Base-by-base conservation (phyloP, 2,888 invertebrate species). In the Catocala nupta region DNA sequence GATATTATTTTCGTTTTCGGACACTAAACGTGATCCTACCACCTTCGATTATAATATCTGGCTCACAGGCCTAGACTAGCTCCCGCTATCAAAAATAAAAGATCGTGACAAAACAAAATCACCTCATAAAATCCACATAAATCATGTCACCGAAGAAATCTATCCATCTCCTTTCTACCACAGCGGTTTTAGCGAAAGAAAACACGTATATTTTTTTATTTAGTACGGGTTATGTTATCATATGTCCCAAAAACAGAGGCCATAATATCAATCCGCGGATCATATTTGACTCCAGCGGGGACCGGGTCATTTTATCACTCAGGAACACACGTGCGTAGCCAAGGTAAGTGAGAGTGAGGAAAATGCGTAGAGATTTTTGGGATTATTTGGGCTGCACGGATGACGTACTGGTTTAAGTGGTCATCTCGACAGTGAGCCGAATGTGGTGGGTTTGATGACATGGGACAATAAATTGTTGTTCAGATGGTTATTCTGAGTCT, bases 291-390 rank as follows among this genome's bases (percentile, higher is more conserved):
- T 25, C 4, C 51, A 64, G 66, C 63, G 59, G 36, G 59, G 59
- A 12, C 49, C 52, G 47, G 2, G n/a, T 13, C 66, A 72, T 75
- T 76, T 75, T 25, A 73, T 74, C 73, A 61, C 55, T 59, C 47
- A 49, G 25, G 34, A 66, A 73, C 76, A 74, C 55, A 48, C 59
- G 11, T 42, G 25, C 25, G 36, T 39, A 2, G 36, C 0, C 1
- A 9, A 39, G 36, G 9, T 7, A 7, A 2, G 9, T 39, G 36
- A 8, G 36, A 36, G 36, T 2, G 8, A 8, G 4, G 8, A 8
- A 39, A 2, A 39, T 39, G 6, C 36, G 25, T 25, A 25, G 1
- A 1, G 16, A 1, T 5, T 36, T 7, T 36, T 39, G 25, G 25
- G 25, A 3, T 39, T 39, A 39, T 39, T 39, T 8, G 36, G 36